Base-by-base conservation (phyloP, 2,797 vertebrate species). In the Enteromius argenteus region DNA sequence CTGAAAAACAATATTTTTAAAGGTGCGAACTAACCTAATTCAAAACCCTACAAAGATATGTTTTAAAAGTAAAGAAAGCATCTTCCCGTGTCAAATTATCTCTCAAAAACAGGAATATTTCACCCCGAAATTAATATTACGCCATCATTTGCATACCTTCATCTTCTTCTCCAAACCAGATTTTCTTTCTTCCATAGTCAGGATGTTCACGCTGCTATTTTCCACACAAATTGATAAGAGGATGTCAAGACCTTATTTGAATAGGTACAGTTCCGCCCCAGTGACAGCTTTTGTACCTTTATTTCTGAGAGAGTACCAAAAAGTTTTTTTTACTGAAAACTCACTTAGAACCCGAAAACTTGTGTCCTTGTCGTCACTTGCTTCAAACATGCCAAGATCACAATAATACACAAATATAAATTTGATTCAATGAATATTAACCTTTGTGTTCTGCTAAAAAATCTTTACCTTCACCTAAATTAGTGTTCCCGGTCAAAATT, bases 41-140 rank as follows among this genome's bases (percentile, higher is more conserved):
- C 32, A 23, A 80, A 37, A 37, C 3, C 21, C 19, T 49, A 23
- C 44, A 67, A 51, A 51, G 10, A 37, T n/a, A 66, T 2, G 11
- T 66, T 79, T 79, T 64, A 46, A 66, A 49, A 49, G n/a, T n/a
- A 32, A 32, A 46, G 9, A 14, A 44, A 49, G 5, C 17, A 79
- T 49, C 42, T 6, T 66, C 76, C 27, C 1, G 0, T 39, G 14
- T 51, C 14, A 79, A 79, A 53, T 35, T 79, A 14, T 32, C 30
- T 35, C 30, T 83, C 60, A 46, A 79, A 78, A 62, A 19, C 35
- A 10, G 21, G 35, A 58, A 75, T 14, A 23, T 11, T 56, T 75
- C 27, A 53, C 17, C 17, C 19, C 51, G 53, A 21, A 35, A 53
- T 35, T 0, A 3, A 74, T 53, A n/a, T 72, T 4, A 2, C 56